Percentiles rank a stretch among this genome's conserved stretches.
Evolutionary conservation across 2,113 vertebrate species (phyloP).

Genomic region (Accipiter cooperii): DNA sequence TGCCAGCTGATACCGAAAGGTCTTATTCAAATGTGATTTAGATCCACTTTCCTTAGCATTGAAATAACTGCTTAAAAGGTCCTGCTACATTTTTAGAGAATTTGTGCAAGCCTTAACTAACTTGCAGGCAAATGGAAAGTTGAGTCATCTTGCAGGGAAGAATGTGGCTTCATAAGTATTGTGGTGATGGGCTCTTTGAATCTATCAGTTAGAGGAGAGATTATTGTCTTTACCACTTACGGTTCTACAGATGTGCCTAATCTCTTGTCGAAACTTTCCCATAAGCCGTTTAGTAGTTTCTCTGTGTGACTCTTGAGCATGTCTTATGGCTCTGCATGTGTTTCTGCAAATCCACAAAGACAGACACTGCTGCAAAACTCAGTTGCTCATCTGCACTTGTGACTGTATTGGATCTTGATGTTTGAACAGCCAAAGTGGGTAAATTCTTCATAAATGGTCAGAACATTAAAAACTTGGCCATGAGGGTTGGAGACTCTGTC

Average conservation of each 20-base stretch:
- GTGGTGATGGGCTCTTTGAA: neutral
- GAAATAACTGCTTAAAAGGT: neutral
- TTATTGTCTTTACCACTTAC: neutral
- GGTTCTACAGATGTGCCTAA: neutral
- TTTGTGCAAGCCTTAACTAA: neutral
- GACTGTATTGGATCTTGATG: neutral
- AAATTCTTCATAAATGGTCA: neutral
- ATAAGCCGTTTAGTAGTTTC: neutral
- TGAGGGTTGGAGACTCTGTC: neutral
- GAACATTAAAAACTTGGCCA: neutral
- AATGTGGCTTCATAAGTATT: neutral
- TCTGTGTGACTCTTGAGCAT: neutral
- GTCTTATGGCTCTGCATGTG: neutral
- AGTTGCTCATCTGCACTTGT: neutral
- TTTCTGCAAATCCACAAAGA: neutral
- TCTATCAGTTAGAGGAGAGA: neutral
- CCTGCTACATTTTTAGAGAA: neutral
- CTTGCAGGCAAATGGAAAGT: neutral
- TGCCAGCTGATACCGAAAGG: neutral
- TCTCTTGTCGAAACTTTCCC: neutral
- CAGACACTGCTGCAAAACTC: neutral
- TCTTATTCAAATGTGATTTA: neutral
- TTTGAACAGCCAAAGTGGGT: neutral
- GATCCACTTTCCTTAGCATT: neutral
- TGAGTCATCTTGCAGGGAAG: neutral